Conservation (phyloP, 2,888 invertebrate species). For the Tigriopus californicus region DNA sequence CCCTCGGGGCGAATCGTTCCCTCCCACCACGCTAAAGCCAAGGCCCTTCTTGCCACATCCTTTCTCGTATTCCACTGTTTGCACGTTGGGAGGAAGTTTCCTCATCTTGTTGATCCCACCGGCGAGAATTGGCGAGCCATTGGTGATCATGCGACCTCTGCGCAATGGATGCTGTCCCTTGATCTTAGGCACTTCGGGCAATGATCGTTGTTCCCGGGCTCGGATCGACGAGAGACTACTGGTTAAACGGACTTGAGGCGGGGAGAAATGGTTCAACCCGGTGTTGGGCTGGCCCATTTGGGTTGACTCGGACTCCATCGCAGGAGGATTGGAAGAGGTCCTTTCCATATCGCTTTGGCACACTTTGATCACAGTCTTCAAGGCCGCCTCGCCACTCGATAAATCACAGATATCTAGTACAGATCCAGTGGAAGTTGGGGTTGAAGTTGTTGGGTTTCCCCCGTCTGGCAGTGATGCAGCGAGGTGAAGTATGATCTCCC, state of each 20-base stretch:
- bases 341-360: background rate
- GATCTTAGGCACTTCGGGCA: slow-evolving; percentile 5
- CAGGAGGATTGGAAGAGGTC: background rate
- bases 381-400: background rate
- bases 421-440: background rate
- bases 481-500: background rate
- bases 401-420: slow-evolving; percentile 11
- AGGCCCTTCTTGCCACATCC: slow-evolving; percentile 29
- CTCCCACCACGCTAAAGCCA: slow-evolving; percentile 34
- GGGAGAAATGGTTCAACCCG: background rate
- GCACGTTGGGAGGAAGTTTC: slow-evolving; percentile 15
- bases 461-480: background rate
- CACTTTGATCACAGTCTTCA: slow-evolving; percentile 5
- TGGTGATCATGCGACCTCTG: background rate
- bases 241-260: background rate
- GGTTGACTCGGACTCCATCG: background rate
- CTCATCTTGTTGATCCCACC: background rate
- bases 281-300: background rate
- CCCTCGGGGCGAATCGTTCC: slow-evolving; percentile 29
- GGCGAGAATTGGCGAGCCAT: background rate
- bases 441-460: background rate
- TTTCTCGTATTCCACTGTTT: slow-evolving; percentile 26
- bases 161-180: background rate
- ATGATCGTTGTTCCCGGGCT: background rate
- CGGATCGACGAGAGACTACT: background rate